Conservation (phyloP, 2,113 vertebrate genomes). For the Xiphophorus couchianus region DNA sequence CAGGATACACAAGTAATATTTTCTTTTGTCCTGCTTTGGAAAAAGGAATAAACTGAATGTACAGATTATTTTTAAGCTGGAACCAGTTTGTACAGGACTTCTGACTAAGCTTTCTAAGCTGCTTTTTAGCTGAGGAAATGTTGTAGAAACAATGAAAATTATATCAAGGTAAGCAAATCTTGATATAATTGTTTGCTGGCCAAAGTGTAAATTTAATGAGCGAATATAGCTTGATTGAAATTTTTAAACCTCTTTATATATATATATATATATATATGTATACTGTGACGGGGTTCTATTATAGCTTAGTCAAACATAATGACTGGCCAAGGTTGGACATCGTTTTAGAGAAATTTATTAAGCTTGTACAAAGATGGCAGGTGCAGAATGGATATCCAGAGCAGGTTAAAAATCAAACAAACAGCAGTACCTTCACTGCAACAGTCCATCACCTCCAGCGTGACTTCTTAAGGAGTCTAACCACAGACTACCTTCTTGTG, state of each 20-base stretch:
- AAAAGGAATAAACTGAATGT: conserved; percentile 4
- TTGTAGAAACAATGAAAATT: conserved; percentile 5
- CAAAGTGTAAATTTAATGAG: conserved; percentile 44
- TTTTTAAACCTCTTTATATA: conserved; percentile 32
- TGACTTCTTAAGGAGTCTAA: no score
- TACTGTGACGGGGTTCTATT: no score
- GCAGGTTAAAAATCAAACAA: no score
- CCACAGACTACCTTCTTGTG: no score
- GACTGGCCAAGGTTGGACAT: no score
- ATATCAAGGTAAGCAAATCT: not conserved
- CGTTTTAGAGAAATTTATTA: no score
- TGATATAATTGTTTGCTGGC: conserved; percentile 36
- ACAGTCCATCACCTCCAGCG: no score
- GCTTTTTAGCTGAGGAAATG: conserved; percentile 13
- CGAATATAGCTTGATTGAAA: conserved; percentile 39
- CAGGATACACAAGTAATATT: conserved; percentile 4
- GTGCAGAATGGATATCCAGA: no score
- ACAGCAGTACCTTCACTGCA: no score
- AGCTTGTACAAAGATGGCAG: no score
- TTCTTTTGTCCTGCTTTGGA: not conserved
- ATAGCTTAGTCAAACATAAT: no score
- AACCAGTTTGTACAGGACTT: conserved; percentile 20
- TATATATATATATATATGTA: no score
- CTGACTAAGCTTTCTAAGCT: conserved; percentile 15
- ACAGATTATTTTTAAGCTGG: conserved; percentile 20